phyloP scores from a whole-genome alignment of 2,888 invertebrate genomes.

The Prosopocoilus inquinatus region DNA sequence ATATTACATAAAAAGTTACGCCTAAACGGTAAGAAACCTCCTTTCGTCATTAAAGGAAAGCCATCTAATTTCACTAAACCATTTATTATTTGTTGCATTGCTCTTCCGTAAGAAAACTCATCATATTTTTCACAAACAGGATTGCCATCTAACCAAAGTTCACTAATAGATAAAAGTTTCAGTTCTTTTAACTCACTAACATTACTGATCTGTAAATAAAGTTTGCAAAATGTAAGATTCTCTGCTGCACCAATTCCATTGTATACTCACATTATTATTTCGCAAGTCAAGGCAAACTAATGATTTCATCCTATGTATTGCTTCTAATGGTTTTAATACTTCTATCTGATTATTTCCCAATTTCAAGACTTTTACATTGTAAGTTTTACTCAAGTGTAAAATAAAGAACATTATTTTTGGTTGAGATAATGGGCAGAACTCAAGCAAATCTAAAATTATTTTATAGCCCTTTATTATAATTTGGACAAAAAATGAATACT shows the following conservation, averaged over 20 bases:
- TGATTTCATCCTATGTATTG: slow-evolving; percentile 30
- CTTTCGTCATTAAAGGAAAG: background rate
- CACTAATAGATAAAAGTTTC: slow-evolving; percentile 28
- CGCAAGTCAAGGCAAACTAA: slow-evolving; percentile 27
- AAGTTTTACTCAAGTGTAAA: slow-evolving; percentile 41
- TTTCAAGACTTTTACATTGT: slow-evolving; percentile 35
- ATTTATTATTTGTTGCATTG: slow-evolving; percentile 55
- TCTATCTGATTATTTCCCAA: slow-evolving; percentile 43
- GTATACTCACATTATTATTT: slow-evolving; percentile 26
- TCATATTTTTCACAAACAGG: slow-evolving; percentile 67
- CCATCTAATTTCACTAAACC: slow-evolving; percentile 49
- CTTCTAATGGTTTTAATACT: slow-evolving; percentile 41
- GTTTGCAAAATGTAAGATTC: background rate
- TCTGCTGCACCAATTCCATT: too few relatives aligned
- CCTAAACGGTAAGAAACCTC: slow-evolving; percentile 43
- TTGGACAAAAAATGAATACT: slow-evolving; percentile 21
- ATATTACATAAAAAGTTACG: slow-evolving; percentile 56
- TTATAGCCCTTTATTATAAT: background rate
- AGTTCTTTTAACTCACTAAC: background rate
- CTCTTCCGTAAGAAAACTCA: slow-evolving; percentile 59
- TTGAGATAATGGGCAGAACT: slow-evolving; percentile 52
- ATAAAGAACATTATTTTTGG: slow-evolving; percentile 52
- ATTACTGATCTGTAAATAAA: slow-evolving; percentile 12
- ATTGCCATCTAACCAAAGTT: slow-evolving; percentile 66
- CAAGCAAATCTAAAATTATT: slow-evolving; percentile 33